Evolutionary conservation across 2,888 invertebrate genomes (phyloP), one percentile per base, ranked within the genome.

Genomic region (Gisinianus flammeolus): DNA sequence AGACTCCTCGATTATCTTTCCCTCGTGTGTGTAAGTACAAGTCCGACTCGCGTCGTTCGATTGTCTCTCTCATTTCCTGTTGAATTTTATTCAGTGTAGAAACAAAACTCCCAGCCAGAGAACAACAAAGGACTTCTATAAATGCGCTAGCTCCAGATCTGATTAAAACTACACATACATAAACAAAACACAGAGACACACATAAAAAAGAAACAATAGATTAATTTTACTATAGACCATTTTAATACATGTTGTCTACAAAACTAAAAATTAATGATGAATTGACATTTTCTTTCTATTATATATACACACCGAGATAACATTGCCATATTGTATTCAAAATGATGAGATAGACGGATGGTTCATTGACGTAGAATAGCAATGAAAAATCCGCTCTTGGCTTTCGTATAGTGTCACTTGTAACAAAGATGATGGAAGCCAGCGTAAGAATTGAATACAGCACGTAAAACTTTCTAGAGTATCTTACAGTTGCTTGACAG

Each of bases 111-210:
- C 69, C 71, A 4, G 82, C 81, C 44, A 83, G 70, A 12, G 81
- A 79, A 26, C 80, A 82, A 54, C 81, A 82, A 12, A 83, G 79
- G 10, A 83, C 82, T 81, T 83, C 83, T 24, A 83, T 81, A 58
- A 82, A 81, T 0, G 82, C 82, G 44, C 79, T 79, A 0, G 80
- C 81, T 10, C 78, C 80, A 0, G 74, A 75, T 35, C 80, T 81
- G n/a, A 83, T 64, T 10, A 83, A 75, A 5, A 80, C 78, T 72
- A 10, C 1, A 30, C 54, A 64, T 28, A 26, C 28, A 64, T 12
- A 4, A 64, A 64, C 4, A 64, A 28, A 5, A 64, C 10, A 24
- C 5, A 64, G 22, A 64, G 5, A 26, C 12, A 64, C 26, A 24
- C 5, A 3, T n/a, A n/a, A n/a, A n/a, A n/a, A n/a, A n/a, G n/a